Base-by-base conservation (phyloP, 2,888 invertebrate genomes). In the Mimachlamys varia region DNA sequence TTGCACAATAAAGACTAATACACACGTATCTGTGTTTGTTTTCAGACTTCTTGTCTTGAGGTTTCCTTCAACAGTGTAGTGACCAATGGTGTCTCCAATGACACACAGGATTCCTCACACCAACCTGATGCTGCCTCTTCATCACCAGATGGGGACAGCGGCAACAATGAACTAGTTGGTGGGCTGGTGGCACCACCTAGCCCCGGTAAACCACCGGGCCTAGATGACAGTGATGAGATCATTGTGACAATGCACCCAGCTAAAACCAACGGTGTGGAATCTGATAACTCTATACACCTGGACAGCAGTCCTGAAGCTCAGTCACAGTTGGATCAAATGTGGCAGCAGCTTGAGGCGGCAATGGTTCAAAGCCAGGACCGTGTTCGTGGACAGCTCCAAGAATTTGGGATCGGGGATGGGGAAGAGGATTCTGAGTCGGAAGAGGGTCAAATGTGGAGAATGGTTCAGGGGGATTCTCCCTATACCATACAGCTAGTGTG, bases 41-140 rank as follows among this genome's bases (percentile, higher is more conserved):
- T 94, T 88, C 93, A 95, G 95, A 95, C 93, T 93, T 94, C 93
- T 93, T 95, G 92, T 95, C 95, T 92, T 95, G 94, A 95, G 93
- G 93, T 92, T 89, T 88, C 91, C 76, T n/a, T 91, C 90, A 55
- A 91, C 91, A 91, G 93, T 38, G 53, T 88, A 76, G 88, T 90
- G 58, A 91, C 89, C 93, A 91, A 93, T 91, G 92, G 92, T 92
- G 89, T 90, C 88, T 87, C 89, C 90, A 92, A 92, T 91, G 93
- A 92, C 90, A 93, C 92, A 90, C 90, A 92, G 55, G 92, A 92
- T 88, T 92, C 92, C 89, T 88, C 89, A 88, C 88, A 89, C 89
- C 90, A 90, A 88, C 89, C 88, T 76, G 49, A 27, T 4, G 89
- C 87, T 76, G 87, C 89, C 49, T 89, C 89, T 87, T 89, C 89